phyloP scores from a whole-genome alignment of 2,113 vertebrate species.

The Forbesichthys papilliferus region DNA sequence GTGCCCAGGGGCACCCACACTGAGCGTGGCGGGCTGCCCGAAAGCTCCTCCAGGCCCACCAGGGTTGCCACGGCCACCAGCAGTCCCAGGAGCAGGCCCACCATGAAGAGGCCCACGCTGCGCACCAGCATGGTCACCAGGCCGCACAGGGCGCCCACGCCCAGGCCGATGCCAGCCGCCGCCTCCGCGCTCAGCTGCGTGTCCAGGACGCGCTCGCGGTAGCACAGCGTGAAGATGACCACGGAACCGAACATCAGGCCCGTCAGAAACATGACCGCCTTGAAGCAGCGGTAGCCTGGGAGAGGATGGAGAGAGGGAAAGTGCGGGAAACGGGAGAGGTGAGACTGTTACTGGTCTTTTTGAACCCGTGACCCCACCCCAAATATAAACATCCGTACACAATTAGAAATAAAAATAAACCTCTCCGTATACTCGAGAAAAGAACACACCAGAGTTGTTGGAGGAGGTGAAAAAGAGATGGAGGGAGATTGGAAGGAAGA shows the following conservation, averaged over 20 bases:
- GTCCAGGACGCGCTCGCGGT: slow-evolving; percentile 96
- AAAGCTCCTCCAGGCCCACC: slow-evolving; percentile 88
- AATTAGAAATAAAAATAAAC: too few relatives aligned
- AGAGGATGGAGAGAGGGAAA: background rate
- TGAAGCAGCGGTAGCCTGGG: slow-evolving; percentile 97
- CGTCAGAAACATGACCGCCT: slow-evolving; percentile 96
- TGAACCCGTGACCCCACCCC: too few relatives aligned
- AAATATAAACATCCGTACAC: too few relatives aligned
- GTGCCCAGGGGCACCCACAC: slow-evolving; percentile 95
- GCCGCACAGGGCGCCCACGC: slow-evolving; percentile 93
- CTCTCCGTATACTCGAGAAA: too few relatives aligned
- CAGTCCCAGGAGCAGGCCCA: slow-evolving; percentile 92
- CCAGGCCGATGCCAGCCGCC: slow-evolving; percentile 91
- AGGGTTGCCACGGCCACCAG: slow-evolving; percentile 87
- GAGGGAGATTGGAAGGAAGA: background rate
- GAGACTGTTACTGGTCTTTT: too few relatives aligned
- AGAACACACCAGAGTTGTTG: background rate
- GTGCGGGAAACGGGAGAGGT: background rate
- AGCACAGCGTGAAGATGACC: slow-evolving; percentile 98
- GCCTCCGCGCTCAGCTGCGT: slow-evolving; percentile 95
- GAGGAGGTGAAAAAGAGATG: too few relatives aligned
- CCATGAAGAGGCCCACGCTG: slow-evolving; percentile 97
- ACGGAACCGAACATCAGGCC: slow-evolving; percentile 96
- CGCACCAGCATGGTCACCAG: slow-evolving; percentile 98
- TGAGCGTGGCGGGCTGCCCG: slow-evolving; percentile 87